Evolutionary conservation across 30 jellyfish, hydroid and myxozoan genomes (phyloP).

Genomic region (Euphysa ruthae): DNA sequence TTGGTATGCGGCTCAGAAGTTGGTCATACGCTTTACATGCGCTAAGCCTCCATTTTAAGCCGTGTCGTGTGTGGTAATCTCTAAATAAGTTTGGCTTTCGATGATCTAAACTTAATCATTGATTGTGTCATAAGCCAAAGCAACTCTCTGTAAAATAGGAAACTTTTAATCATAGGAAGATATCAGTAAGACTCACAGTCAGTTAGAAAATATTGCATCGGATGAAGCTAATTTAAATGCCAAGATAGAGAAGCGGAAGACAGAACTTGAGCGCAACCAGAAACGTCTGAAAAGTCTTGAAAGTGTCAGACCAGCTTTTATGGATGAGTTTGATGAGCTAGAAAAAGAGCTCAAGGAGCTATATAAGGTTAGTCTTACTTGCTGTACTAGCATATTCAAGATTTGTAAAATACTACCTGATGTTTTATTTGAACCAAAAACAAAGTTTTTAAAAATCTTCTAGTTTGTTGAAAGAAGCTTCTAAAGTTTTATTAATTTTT

Average conservation of each 20-base stretch:
- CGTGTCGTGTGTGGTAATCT: no score
- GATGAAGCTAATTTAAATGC: conserved; percentile 95
- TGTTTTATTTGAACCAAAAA: background rate
- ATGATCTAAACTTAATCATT: no score
- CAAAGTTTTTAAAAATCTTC: no score
- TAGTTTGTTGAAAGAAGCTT: no score
- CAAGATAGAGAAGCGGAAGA: conserved; percentile 79
- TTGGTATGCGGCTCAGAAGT: no score
- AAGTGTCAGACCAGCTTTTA: conserved; percentile 97
- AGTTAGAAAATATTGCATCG: conserved; percentile 87
- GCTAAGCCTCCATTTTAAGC: no score
- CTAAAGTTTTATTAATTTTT: no score
- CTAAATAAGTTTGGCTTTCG: no score
- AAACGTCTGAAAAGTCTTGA: conserved; percentile 82
- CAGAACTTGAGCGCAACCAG: conserved; percentile 82
- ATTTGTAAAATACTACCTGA: background rate
- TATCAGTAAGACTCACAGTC: conserved; percentile 37
- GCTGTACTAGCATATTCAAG: background rate
- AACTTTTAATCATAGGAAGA: conserved; percentile 58
- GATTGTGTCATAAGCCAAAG: no score
- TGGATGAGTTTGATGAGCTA: conserved; percentile 87
- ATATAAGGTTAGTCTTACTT: conserved; percentile 48
- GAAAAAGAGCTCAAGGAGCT: conserved; percentile 74
- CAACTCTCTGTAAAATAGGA: no score
- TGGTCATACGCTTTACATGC: no score